Base-by-base conservation (phyloP, 2,797 vertebrate species). In the Takifugu ocellatus region DNA sequence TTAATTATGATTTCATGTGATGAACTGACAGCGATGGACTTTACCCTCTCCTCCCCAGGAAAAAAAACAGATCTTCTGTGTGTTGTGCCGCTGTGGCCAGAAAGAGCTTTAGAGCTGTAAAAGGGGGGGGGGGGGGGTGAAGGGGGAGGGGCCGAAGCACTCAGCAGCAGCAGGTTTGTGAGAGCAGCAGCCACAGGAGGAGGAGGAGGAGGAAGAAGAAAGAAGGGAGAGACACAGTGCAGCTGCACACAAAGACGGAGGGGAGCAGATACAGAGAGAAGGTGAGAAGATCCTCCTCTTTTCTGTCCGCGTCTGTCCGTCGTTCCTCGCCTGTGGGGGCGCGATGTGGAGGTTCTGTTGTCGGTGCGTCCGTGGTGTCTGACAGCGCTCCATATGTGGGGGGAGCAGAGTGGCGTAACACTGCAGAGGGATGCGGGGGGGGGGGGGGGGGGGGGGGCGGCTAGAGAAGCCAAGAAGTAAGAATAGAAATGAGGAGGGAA, bases 151-250 rank as follows among this genome's bases (percentile, higher is more conserved):
- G 81, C 78, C 69, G 54, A 66, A 70, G 36, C 70, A 66, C 68
- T 70, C 63, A 49, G 77, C 46, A 55, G 75, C 73, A 78, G 85
- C 78, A 84, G 83, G 77, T 79, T 81, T 81, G 72, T 85, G 78
- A 87, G 77, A 82, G 75, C 80, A 81, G 81, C 83, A 82, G 68
- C 76, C 63, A 60, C 66, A 78, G 61, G 71, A 83, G 75, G 70
- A 76, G 68, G 63, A 70, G 25, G 17, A 52, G 51, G 50, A 61
- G 71, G 46, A 62, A 75, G 52, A 81, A 56, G 26, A 61, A 39
- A 59, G 58, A 54, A 49, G 31, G 56, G 71, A 84, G 67, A 77
- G 74, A 77, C 81, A 75, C 79, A 52, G 83, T 69, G 84, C 72
- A 78, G 83, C 80, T 81, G 82, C 83, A 78, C 64, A 56, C 56